Base-by-base conservation (phyloP, 2,888 invertebrate genomes). In the Epirrhoe alternata region DNA sequence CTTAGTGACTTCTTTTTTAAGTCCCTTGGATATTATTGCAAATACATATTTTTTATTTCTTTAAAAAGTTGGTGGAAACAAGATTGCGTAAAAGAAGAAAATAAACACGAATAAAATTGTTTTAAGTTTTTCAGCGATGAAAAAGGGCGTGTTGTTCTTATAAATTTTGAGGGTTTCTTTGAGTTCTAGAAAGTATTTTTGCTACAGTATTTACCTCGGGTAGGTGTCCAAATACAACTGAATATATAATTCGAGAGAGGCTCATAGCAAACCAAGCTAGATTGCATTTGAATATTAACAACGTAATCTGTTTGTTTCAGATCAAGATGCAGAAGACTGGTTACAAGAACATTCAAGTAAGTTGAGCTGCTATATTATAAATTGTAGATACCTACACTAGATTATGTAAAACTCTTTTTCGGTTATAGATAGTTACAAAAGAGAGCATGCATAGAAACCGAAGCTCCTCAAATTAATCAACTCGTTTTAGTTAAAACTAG, bases 241-340 rank as follows among this genome's bases (percentile, higher is more conserved):
- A 64, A 64, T 64, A 58, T 49, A 38, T 64, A 53, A 64, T 57
- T 59, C 31, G 31, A 12, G 31, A 52, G 49, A 53, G 58, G 16
- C 57, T 63, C 38, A 38, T 16, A 50, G 50, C 52, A 47, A 17
- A 59, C 58, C 54, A 14, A 62, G 63, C 65, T 52, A 70, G 68
- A 74, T 71, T 74, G 66, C 69, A 71, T 71, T 68, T 68, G 68
- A 72, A 72, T 74, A 70, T 72, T 74, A 69, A 72, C 62, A 56
- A 56, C 31, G 58, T 71, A 71, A 71, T 74, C 66, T 68, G 66
- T 66, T 66, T 69, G 66, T 74, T 74, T 61, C 68, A 74, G 74
- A 67, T 69, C 49, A 66, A 53, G 35, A 73, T 73, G 73, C 71
- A 67, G 65, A 58, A 35, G 45, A 63, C 58, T 17, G 65, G 64